Evolutionary conservation across 2,888 invertebrate species (phyloP).

Genomic region (Phalera bucephala): DNA sequence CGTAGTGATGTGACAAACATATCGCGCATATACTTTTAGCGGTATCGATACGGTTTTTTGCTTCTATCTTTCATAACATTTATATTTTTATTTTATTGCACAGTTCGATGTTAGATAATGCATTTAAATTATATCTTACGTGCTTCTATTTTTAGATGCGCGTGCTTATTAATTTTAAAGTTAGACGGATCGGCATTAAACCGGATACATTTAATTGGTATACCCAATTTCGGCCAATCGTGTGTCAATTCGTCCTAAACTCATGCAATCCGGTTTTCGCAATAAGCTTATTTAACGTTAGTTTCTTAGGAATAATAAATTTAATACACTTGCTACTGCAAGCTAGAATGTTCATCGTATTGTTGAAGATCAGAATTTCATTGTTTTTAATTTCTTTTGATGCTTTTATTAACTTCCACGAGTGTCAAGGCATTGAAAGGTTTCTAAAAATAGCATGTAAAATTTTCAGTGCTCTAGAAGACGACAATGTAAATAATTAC

Average conservation of each 20-base stretch:
- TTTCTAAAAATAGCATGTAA: too few relatives aligned
- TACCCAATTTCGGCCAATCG: slow-evolving; percentile 48
- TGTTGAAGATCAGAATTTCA: too few relatives aligned
- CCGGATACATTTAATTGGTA: slow-evolving; percentile 37
- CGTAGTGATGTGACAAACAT: slow-evolving; percentile 56
- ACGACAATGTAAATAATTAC: too few relatives aligned
- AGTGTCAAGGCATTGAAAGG: too few relatives aligned
- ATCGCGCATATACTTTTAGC: too few relatives aligned
- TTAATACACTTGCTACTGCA: background rate
- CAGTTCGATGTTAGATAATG: too few relatives aligned
- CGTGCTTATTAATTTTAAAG: slow-evolving; percentile 9
- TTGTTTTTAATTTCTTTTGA: too few relatives aligned
- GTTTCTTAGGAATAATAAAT: slow-evolving; percentile 16
- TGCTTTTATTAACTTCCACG: too few relatives aligned
- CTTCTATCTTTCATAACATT: slow-evolving; percentile 5
- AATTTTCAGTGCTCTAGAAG: too few relatives aligned
- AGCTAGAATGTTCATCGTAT: too few relatives aligned
- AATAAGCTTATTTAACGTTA: slow-evolving; percentile 10
- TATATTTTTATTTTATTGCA: background rate
- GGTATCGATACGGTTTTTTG: slow-evolving; percentile 24
- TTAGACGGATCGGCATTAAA: slow-evolving; percentile 34
- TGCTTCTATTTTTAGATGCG: slow-evolving; percentile 19
- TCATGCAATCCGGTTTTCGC: slow-evolving; percentile 40
- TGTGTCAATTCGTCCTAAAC: slow-evolving; percentile 41
- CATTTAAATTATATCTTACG: too few relatives aligned